A percentile compares a stretch with the other conserved stretches of the same genome.
phyloP scores from a whole-genome alignment of 2,888 invertebrate genomes.

The Fissipunctia ypsillon region DNA sequence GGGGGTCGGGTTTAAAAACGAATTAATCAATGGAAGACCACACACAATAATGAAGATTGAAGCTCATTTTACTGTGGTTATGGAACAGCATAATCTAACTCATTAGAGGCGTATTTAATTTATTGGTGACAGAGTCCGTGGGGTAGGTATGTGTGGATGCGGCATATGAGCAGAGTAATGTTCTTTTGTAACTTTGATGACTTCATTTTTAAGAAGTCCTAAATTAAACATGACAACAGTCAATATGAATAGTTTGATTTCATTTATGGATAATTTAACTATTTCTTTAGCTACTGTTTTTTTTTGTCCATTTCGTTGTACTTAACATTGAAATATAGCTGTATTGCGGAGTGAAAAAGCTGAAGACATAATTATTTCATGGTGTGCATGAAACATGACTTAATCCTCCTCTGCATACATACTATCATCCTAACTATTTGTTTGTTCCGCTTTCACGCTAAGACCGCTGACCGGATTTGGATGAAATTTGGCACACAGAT shows the following conservation, averaged over 20 bases:
- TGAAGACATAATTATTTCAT: neutral
- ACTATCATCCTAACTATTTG: too few species aligned
- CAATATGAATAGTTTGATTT: neutral
- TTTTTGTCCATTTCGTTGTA: neutral
- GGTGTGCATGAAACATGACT: neutral
- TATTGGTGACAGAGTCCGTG: conserved; percentile 60
- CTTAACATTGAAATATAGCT: too few species aligned
- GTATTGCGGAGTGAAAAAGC: neutral
- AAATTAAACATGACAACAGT: too few species aligned
- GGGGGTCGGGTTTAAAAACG: conserved; percentile 47
- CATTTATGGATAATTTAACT: neutral
- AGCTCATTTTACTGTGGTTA: conserved; percentile 52
- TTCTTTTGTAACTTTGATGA: neutral
- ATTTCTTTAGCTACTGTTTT: neutral
- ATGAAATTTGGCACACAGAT: too few species aligned
- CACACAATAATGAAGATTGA: conserved; percentile 46
- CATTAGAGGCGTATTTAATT: conserved; percentile 85
- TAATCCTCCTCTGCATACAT: neutral
- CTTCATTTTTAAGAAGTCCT: neutral
- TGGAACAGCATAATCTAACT: conserved; percentile 81
- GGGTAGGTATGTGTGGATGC: conserved; percentile 43
- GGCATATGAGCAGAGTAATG: conserved; percentile 32
- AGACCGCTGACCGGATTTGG: too few species aligned
- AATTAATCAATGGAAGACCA: conserved; percentile 66
- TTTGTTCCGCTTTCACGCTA: too few species aligned